Conservation (phyloP, 2,113 vertebrate genomes). For the Dolichallabes microphthalmus region DNA sequence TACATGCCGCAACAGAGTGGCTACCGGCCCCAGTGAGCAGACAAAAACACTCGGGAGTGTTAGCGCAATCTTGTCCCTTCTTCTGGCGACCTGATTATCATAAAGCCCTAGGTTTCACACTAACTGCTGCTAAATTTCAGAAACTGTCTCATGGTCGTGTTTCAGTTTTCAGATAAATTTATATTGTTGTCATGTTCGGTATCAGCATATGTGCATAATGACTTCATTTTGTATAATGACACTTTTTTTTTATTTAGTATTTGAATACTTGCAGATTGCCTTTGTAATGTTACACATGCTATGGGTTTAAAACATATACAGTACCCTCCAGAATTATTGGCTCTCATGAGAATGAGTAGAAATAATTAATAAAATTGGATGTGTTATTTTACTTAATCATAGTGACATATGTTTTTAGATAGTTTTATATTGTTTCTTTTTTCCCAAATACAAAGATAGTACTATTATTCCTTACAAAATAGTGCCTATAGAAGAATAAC, state of each 20-base stretch:
- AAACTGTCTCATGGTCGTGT: neutral
- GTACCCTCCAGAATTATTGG: slow-evolving; percentile 11
- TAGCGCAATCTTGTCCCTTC: slow-evolving; percentile 28
- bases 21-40: slow-evolving; percentile 84
- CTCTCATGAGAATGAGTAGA: neutral
- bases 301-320: neutral
- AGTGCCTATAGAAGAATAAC: neutral
- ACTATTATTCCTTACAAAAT: neutral
- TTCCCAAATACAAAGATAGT: neutral
- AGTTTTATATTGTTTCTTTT: neutral
- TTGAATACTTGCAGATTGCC: neutral
- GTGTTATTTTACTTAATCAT: too few relatives aligned
- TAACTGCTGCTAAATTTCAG: slow-evolving; percentile 28
- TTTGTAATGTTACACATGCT: neutral
- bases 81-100: neutral
- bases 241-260: neutral
- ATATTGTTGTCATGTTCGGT: too few relatives aligned
- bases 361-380: neutral
- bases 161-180: neutral
- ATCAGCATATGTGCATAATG: neutral
- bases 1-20: slow-evolving; percentile 88
- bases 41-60: neutral
- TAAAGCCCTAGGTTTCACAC: slow-evolving; percentile 11
- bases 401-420: neutral
- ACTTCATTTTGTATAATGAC: neutral